A percentile compares a stretch with the other conserved stretches of the same genome.
Evolutionary conservation across 2,113 vertebrate species (phyloP).

Genomic region (Varanus komodoensis): DNA sequence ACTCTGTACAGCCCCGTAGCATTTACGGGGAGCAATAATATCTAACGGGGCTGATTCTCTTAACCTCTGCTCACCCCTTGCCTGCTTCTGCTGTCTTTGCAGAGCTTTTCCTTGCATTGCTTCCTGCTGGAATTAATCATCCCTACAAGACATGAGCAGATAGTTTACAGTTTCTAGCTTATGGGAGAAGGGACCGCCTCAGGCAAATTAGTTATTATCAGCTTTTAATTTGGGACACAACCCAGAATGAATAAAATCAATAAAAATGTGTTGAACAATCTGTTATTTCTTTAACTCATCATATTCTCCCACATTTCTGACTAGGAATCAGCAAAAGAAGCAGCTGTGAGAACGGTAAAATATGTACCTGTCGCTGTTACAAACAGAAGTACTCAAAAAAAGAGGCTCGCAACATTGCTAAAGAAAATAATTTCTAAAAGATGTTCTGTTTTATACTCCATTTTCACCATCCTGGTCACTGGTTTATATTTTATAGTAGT

Average conservation of each 20-base stretch:
- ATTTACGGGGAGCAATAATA: neutral
- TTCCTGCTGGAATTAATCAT: constrained; percentile 4
- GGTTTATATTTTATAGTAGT: constrained; percentile 41
- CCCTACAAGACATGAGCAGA: constrained; percentile 37
- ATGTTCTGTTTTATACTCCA: constrained; percentile 31
- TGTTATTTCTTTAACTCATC: constrained; percentile 80
- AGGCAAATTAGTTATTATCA: constrained; percentile 70
- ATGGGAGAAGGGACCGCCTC: constrained; percentile 64
- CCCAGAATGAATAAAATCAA: constrained; percentile 71
- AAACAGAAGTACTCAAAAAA: neutral
- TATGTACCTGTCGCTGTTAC: constrained; percentile 49
- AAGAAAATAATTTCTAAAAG: neutral
- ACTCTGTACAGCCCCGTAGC: too few relatives aligned
- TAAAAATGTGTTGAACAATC: constrained; percentile 56
- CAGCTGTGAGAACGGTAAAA: constrained; percentile 59
- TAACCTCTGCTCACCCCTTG: neutral
- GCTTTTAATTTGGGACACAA: constrained; percentile 56
- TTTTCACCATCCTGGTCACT: neutral
- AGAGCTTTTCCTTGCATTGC: neutral
- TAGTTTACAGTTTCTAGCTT: neutral
- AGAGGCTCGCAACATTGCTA: constrained; percentile 35
- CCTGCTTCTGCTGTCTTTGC: neutral
- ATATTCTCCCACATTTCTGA: constrained; percentile 53
- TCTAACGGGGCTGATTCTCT: too few relatives aligned
- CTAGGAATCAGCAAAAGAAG: constrained; percentile 58